Percentiles rank a stretch among this genome's conserved stretches.
Conservation (phyloP, 2,113 vertebrate genomes). For the Oceanites oceanicus region DNA sequence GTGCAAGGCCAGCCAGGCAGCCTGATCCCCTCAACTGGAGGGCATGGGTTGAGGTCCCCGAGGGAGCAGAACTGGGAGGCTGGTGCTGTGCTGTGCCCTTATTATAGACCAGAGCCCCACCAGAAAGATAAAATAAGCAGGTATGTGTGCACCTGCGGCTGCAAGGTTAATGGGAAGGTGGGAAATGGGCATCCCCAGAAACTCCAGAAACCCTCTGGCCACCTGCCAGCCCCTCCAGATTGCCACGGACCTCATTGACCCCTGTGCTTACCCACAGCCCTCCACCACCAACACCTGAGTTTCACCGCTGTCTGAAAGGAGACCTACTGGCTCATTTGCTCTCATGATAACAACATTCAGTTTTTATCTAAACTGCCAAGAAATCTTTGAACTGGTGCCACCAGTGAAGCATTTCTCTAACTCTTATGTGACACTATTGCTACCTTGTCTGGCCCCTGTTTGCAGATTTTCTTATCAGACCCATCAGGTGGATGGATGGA, state of each 20-base stretch:
- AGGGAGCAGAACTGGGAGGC: background rate
- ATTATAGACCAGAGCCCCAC: background rate
- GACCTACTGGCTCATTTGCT: background rate
- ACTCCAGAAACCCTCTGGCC: background rate
- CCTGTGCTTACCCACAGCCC: background rate
- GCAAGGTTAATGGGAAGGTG: fast-evolving
- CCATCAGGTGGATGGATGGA: background rate
- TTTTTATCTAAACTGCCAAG: background rate
- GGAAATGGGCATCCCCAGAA: background rate
- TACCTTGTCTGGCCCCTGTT: background rate
- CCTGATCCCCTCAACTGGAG: fast-evolving
- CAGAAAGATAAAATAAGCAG: background rate
- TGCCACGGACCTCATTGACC: fast-evolving
- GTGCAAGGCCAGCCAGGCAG: background rate
- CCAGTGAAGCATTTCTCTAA: background rate
- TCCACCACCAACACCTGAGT: background rate
- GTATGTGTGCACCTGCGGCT: fast-evolving
- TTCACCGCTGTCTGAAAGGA: background rate
- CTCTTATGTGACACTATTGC: background rate
- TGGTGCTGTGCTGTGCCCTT: background rate
- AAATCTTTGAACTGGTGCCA: background rate
- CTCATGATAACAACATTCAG: fast-evolving
- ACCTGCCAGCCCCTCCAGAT: background rate
- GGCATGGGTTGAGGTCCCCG: too few species aligned
- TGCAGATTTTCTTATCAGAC: background rate